Percentiles rank a stretch among this genome's conserved stretches.
phyloP scores from a whole-genome alignment of 30 jellyfish, hydroid and myxozoan genomes.

The Chrysaora quinquecirrha region DNA sequence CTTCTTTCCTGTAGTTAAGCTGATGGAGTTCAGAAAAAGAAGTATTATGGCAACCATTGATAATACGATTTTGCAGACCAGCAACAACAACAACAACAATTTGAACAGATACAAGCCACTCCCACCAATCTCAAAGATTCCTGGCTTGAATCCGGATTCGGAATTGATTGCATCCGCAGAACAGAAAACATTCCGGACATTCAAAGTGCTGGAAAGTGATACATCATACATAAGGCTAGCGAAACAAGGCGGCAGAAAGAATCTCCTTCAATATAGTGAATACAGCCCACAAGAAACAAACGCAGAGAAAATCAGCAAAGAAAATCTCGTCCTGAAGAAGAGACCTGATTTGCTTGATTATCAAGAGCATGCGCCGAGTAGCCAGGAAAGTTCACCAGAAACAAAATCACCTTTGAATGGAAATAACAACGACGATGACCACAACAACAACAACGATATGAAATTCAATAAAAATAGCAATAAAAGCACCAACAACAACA shows the following conservation, averaged over 20 bases:
- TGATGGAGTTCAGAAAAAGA: too few species aligned
- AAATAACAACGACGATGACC: constrained; percentile 5
- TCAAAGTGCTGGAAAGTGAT: constrained; percentile 54
- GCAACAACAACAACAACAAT: constrained; percentile 1
- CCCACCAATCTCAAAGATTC: constrained; percentile 79
- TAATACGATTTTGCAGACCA: too few species aligned
- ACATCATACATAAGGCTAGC: constrained; percentile 68
- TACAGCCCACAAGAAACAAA: not conserved
- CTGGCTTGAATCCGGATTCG: constrained; percentile 95
- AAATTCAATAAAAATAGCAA: not conserved
- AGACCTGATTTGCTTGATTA: not conserved
- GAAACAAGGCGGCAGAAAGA: constrained; percentile 67
- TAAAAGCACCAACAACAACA: not conserved
- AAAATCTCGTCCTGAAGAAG: constrained; percentile 10
- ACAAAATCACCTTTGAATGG: not conserved
- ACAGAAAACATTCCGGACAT: constrained; percentile 78
- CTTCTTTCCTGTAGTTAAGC: too few species aligned
- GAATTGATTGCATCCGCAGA: constrained; percentile 78
- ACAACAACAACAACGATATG: constrained; percentile 3
- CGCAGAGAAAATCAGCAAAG: not conserved
- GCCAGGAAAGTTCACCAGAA: not conserved
- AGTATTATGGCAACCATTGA: too few species aligned
- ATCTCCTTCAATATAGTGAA: constrained; percentile 62
- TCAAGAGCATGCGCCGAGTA: constrained; percentile 1
- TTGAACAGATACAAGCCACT: constrained; percentile 38